Evolutionary conservation across 2,113 vertebrate genomes (phyloP).

Genomic region (Dolichotis patagonum): DNA sequence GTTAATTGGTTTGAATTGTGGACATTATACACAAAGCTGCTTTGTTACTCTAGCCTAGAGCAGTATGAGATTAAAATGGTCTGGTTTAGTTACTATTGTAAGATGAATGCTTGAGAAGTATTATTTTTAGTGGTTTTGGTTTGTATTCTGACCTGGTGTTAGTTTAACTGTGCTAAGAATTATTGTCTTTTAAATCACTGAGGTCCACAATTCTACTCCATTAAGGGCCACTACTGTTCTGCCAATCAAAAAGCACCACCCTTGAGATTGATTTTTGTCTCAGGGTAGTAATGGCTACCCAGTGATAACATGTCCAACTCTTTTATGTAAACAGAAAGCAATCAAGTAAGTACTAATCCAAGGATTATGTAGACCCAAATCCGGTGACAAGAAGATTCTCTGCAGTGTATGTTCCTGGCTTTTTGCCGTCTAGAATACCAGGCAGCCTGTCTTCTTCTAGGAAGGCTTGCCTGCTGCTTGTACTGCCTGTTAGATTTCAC

Average conservation of each 20-base stretch:
- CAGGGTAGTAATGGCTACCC: slow-evolving; percentile 54
- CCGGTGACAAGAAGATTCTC: slow-evolving; percentile 69
- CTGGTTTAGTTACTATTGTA: slow-evolving; percentile 67
- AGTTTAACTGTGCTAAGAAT: slow-evolving; percentile 76
- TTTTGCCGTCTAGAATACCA: slow-evolving; percentile 59
- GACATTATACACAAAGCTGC: slow-evolving; percentile 61
- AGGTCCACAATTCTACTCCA: slow-evolving; percentile 71
- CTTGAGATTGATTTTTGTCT: slow-evolving; percentile 75
- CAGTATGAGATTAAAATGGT: slow-evolving; percentile 38
- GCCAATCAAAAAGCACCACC: slow-evolving; percentile 66
- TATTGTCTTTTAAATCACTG: slow-evolving; percentile 77
- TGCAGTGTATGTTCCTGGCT: slow-evolving; percentile 49
- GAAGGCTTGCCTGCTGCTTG: slow-evolving; percentile 71
- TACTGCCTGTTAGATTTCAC: slow-evolving; percentile 83
- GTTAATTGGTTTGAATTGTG: slow-evolving; percentile 74
- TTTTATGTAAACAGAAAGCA: slow-evolving; percentile 81
- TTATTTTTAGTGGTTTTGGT: slow-evolving; percentile 62
- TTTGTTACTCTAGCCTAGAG: slow-evolving; percentile 45
- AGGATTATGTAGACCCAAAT: slow-evolving; percentile 80
- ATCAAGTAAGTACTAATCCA: slow-evolving; percentile 77
- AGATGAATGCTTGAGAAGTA: slow-evolving; percentile 59
- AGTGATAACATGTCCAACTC: slow-evolving; percentile 78
- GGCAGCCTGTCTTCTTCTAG: slow-evolving; percentile 23
- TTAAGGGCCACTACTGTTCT: slow-evolving; percentile 79
- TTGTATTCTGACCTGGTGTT: slow-evolving; percentile 70